Conservation (phyloP, 2,797 vertebrate genomes). For the Falco novaeseelandiae region DNA sequence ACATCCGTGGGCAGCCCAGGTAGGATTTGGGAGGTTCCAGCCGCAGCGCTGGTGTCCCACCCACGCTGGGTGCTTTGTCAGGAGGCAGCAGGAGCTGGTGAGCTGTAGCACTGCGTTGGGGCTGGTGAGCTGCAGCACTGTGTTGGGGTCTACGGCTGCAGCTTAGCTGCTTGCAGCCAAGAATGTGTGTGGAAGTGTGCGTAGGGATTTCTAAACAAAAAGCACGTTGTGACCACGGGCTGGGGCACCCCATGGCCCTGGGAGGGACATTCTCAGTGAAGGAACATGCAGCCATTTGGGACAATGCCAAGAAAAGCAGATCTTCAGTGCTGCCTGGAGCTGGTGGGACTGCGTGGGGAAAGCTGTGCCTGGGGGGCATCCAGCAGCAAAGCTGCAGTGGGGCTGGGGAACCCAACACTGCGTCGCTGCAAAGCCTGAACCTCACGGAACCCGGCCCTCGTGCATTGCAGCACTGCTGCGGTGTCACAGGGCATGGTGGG, state of each 20-base stretch:
- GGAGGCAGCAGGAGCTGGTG: neutral
- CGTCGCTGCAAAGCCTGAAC: neutral
- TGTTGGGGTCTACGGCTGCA: fast-evolving
- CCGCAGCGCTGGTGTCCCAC: too few relatives aligned
- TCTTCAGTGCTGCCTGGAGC: neutral
- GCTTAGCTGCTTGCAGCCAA: fast-evolving
- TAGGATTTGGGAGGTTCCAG: neutral
- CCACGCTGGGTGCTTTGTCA: fast-evolving
- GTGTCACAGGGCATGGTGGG: fast-evolving
- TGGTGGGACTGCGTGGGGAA: fast-evolving
- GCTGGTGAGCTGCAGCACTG: fast-evolving
- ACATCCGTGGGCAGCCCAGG: neutral
- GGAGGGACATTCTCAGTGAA: neutral
- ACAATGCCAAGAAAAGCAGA: fast-evolving
- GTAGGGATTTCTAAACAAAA: neutral
- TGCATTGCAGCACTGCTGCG: fast-evolving
- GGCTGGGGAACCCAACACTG: fast-evolving
- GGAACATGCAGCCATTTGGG: fast-evolving
- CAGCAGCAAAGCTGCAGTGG: fast-evolving
- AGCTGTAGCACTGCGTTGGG: neutral
- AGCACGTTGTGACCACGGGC: fast-evolving
- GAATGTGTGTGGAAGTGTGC: fast-evolving
- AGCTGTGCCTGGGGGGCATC: fast-evolving
- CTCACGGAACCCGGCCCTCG: fast-evolving
- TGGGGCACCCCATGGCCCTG: fast-evolving